phyloP scores from a whole-genome alignment of 2,797 vertebrate species.

The Acipenser oxyrinchus region DNA sequence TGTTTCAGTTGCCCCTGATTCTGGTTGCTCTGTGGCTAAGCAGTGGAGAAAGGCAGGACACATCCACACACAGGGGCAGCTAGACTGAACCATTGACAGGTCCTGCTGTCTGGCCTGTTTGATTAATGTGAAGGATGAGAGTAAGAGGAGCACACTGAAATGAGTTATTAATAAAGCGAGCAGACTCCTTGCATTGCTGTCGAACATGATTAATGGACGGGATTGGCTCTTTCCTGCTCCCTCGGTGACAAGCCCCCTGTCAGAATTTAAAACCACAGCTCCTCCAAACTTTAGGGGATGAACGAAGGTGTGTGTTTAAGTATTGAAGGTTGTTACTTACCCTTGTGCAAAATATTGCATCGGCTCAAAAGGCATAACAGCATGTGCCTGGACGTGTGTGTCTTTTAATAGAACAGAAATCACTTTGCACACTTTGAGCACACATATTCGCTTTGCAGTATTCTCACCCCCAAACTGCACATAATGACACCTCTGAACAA shows the following conservation, averaged over 20 bases:
- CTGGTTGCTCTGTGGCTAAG: background rate
- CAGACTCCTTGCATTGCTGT: conserved; percentile 15
- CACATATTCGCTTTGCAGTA: background rate
- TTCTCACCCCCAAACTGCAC: no score
- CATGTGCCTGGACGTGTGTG: conserved; percentile 10
- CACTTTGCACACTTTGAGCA: background rate
- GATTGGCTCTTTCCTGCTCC: background rate
- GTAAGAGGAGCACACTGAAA: conserved; percentile 22
- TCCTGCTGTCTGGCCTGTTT: conserved; percentile 2
- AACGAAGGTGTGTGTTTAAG: no score
- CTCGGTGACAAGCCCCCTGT: background rate
- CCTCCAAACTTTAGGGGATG: no score
- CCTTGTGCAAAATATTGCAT: no score
- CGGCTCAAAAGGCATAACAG: background rate
- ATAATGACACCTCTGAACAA: no score
- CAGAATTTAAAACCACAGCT: background rate
- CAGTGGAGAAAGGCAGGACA: background rate
- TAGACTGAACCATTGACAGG: background rate
- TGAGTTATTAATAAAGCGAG: conserved; percentile 27
- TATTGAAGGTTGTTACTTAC: no score
- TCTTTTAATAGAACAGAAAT: background rate
- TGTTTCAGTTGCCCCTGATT: background rate
- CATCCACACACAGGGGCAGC: background rate
- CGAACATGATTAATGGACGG: conserved; percentile 16
- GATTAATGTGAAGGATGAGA: conserved; percentile 5